Percentiles rank a stretch among this genome's conserved stretches.
These are phyloP conservation scores for Graphium colonna DNA, from an alignment of 2,888 invertebrate species.

Conservation along the genomic window DNA sequence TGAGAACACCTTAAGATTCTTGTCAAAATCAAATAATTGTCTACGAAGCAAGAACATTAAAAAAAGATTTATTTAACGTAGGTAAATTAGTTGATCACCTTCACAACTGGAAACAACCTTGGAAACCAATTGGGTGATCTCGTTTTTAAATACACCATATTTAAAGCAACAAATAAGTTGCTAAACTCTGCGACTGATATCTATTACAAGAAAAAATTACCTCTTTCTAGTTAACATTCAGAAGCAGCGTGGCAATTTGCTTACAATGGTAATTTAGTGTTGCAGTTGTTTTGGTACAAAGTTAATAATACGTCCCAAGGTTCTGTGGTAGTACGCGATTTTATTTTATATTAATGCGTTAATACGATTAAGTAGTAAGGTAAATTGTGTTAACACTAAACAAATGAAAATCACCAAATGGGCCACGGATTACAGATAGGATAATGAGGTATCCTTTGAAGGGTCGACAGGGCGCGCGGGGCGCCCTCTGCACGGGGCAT, in stretches of 20 bases:
- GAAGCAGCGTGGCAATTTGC: not conserved
- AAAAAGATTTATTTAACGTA: not conserved
- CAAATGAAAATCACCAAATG: constrained; percentile 73
- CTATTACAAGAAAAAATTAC: too few species aligned
- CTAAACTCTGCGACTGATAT: constrained; percentile 13
- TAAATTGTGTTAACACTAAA: constrained; percentile 28
- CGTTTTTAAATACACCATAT: constrained; percentile 18
- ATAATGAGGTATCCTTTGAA: constrained; percentile 75
- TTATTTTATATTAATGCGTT: too few species aligned
- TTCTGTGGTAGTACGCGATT: too few species aligned
- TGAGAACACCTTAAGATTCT: constrained; percentile 10
- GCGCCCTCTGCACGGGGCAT: constrained; percentile 56
- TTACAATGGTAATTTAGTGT: not conserved
- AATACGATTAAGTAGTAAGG: too few species aligned
- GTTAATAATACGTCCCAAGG: too few species aligned
- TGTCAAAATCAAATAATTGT: not conserved
- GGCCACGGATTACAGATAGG: constrained; percentile 73
- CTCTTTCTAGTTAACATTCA: not conserved
- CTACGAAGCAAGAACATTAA: not conserved
- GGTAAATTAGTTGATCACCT: constrained; percentile 21
- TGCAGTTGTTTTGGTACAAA: too few species aligned
- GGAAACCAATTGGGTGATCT: constrained; percentile 47
- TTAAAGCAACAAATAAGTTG: constrained; percentile 27
- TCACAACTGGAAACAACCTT: constrained; percentile 38
- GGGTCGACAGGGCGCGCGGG: constrained; percentile 47